Base-by-base conservation (phyloP, 2,797 vertebrate genomes). In the Xiphophorus birchmanni region DNA sequence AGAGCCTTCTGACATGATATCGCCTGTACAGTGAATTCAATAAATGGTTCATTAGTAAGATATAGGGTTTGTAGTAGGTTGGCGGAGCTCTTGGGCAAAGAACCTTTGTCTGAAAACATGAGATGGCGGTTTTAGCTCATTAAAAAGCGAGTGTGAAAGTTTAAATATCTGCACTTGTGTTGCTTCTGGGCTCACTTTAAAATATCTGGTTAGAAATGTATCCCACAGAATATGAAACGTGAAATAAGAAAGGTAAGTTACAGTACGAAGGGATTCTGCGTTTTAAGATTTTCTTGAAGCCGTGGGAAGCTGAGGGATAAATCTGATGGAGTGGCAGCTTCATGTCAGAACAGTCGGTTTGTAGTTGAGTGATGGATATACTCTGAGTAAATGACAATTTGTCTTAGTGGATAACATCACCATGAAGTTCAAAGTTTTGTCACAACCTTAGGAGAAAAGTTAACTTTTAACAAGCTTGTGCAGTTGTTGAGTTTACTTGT, bases 141-240 rank as follows among this genome's bases (percentile, higher is more conserved):
- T 87, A 89, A 87, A 86, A 76, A 90, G 77, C 80, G 75, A 84
- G 85, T 88, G 84, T 90, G 85, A 87, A 89, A 78, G 85, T 88
- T 90, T 86, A 84, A 91, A 85, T 58, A 82, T 83, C 79, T 26
- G 71, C 77, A 71, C 77, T 32, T 23, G 75, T 67, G 65, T 87
- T 85, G 79, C 89, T 90, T 71, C 78, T 84, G 87, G 90, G 80
- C 75, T 84, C 11, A 0, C 88, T 80, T 80, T 75, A 60, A 88
- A 86, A 83, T 73, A 76, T 88, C 86, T 89, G 81, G 78, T 91
- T 89, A 88, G 84, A 45, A 56, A 29, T 80, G 73, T 76, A 77
- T 74, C 90, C 89, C 87, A 90, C 88, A 71, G 75, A 86, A 74
- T 67, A 65, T 65, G 80, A 79, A 87, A 83, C 40, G 81, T 83